A percentile compares a stretch with the other conserved stretches of the same genome.
These are phyloP conservation scores for Copsychus sechellarum DNA, from an alignment of 2,113 vertebrate genomes.

Conservation along the genomic window DNA sequence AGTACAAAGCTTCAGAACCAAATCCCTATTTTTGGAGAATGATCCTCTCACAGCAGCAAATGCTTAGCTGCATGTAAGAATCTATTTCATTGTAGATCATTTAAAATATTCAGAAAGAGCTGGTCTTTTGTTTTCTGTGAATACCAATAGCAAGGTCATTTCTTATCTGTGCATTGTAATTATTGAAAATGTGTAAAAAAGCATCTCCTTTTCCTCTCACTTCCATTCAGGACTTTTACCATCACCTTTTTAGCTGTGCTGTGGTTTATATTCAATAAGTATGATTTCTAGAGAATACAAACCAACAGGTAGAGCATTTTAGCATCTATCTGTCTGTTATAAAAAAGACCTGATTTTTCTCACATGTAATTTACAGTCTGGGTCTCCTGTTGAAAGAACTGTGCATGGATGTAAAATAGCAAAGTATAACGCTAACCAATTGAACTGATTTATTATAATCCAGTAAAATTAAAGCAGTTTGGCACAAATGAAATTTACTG, in stretches of 20 bases:
- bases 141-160: background rate
- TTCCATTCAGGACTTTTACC: background rate
- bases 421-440: background rate
- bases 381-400: background rate
- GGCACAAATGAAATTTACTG: background rate
- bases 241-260: background rate
- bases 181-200: background rate
- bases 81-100: background rate
- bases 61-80: background rate
- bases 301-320: background rate
- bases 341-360: background rate
- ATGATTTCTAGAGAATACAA: background rate
- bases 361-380: background rate
- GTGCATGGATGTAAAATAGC: background rate
- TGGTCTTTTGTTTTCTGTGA: background rate
- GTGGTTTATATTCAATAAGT: background rate
- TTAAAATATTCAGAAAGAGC: background rate
- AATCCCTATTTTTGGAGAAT: background rate
- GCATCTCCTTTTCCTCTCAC: background rate
- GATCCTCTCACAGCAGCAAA: background rate
- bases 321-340: background rate
- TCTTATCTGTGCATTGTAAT: background rate
- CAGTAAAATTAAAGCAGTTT: background rate
- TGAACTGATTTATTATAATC: background rate
- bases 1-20: background rate